These are phyloP conservation scores for Aleiodes testaceus DNA, from an alignment of 2,888 invertebrate species.

Conservation along the genomic window DNA sequence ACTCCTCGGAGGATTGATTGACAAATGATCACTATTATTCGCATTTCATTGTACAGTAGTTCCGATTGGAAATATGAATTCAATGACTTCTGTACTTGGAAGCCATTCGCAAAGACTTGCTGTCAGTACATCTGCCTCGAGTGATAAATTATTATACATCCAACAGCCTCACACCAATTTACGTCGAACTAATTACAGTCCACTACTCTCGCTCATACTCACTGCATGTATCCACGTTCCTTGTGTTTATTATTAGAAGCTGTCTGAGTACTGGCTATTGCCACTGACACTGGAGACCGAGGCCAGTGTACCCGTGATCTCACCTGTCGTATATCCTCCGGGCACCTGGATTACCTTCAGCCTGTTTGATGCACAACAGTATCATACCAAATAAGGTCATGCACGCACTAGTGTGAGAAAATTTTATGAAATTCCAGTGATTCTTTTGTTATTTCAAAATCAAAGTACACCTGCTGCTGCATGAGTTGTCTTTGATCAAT, in stretches of 20 bases:
- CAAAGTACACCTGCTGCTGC: conserved; percentile 1
- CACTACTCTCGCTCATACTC: not conserved
- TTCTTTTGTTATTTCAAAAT: not conserved
- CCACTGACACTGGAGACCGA: conserved; percentile 17
- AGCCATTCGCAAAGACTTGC: conserved; percentile 47
- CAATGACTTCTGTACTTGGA: not conserved
- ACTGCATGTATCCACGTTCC: not conserved
- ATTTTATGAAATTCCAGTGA: conserved; percentile 2
- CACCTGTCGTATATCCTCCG: conserved; percentile 15
- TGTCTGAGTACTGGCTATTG: conserved; percentile 4
- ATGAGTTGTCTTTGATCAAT: not conserved
- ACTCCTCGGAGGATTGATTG: not conserved
- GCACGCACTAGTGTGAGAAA: conserved; percentile 2
- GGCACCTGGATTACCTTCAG: conserved; percentile 28
- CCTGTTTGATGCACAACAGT: conserved; percentile 1
- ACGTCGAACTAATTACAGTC: conserved; percentile 23
- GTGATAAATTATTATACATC: conserved; percentile 29
- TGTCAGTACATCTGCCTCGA: conserved; percentile 40
- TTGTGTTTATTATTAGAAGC: conserved; percentile 24
- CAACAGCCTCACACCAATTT: not conserved
- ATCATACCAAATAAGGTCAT: conserved; percentile 25
- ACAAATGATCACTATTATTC: not conserved
- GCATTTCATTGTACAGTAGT: too few species aligned
- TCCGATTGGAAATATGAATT: too few species aligned
- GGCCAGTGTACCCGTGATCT: conserved; percentile 22